A percentile compares a stretch with the other conserved stretches of the same genome.
Evolutionary conservation across 2,113 vertebrate genomes (phyloP).

Genomic region (Castor canadensis): DNA sequence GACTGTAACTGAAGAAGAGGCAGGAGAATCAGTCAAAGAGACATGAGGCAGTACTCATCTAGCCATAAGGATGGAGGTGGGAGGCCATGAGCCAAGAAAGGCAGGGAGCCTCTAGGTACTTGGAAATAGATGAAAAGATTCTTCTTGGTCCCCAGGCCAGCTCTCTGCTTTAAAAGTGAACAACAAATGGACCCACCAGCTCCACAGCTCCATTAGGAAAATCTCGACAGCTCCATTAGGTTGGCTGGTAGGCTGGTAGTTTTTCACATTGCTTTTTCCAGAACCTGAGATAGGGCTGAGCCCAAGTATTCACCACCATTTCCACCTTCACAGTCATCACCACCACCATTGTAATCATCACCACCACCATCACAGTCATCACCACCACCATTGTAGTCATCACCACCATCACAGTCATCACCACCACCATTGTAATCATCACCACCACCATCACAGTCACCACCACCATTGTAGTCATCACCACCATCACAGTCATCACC

Average conservation of each 20-base stretch:
- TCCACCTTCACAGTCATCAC: no score
- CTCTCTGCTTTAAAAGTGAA: neutral
- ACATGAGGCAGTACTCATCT: neutral
- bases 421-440: no score
- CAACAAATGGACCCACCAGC: neutral
- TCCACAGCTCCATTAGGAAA: neutral
- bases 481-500: no score
- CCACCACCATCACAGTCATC: no score
- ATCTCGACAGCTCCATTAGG: no score
- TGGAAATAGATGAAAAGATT: neutral
- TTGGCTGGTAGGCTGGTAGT: fast-evolving
- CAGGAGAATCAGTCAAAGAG: neutral
- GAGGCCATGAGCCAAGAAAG: neutral
- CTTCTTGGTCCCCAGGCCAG: neutral
- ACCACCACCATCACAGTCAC: no score
- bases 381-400: no score
- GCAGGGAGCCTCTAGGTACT: neutral
- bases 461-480: neutral
- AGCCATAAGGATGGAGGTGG: neutral
- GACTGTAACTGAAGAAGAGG: neutral
- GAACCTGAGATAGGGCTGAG: neutral
- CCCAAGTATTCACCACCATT: fast-evolving
- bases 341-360: neutral
- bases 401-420: no score
- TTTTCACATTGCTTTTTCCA: neutral